Evolutionary conservation across 2,888 invertebrate species (phyloP), one percentile per base, ranked within the genome.

Genomic region (Netelia fuscicornis): DNA sequence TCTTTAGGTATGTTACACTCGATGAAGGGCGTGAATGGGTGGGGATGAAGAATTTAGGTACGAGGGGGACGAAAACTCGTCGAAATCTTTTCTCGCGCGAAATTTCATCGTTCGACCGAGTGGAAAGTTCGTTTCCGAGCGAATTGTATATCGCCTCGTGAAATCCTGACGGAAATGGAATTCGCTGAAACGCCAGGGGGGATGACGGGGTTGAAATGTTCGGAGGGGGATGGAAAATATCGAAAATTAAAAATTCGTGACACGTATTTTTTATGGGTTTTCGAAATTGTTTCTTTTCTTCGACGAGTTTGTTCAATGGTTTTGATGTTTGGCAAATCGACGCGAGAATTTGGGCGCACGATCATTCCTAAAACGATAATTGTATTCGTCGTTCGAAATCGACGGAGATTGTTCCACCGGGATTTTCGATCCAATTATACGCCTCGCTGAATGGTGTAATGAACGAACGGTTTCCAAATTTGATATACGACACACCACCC

Each of bases 21-120:
- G 23, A 30, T 30, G 30, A 30, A 25, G 25, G 30, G 6, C 5
- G 30, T 48, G 11, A 0, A 3, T 3, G 30, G 13, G 48, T 30
- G 5, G 25, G 42, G 44, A 62, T 67, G 67, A 52, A 48, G 60
- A 78, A 78, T 62, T 20, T 62, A 70, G 78, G 48, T 8, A 13
- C 58, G 56, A 23, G 20, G 75, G 42, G 58, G 44, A 30, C 23
- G 60, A 78, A 62, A 70, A 37, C 60, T 78, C 52, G 13, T 30
- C 13, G 60, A 13, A 20, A 20, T 30, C 11, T 48, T 17, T 60
- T 60, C 17, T 44, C 6, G 17, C 20, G 13, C 5, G 68, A 78
- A 60, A 78, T 68, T 11, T 78, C 30, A 78, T 30, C 17, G 68
- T 48, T 44, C 65, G 52, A 65, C 25, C 37, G 75, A 64, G 65